A percentile compares a stretch with the other conserved stretches of the same genome.
phyloP scores from a whole-genome alignment of 2,888 invertebrate genomes.

The Acronicta alni region DNA sequence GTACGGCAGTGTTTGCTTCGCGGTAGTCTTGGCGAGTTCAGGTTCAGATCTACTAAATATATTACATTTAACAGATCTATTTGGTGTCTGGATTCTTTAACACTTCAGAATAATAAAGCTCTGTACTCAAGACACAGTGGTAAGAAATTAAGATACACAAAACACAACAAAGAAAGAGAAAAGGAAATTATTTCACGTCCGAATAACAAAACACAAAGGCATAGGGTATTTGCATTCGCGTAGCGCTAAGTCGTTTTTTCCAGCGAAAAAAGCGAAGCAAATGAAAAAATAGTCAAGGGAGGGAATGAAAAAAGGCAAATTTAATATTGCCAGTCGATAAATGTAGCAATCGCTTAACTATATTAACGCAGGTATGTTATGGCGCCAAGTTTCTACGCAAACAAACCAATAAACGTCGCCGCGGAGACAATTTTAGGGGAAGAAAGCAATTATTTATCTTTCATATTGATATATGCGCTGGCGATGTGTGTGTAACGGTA shows the following conservation, averaged over 20 bases:
- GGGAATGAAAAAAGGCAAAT: slow-evolving; percentile 60
- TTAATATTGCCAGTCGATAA: slow-evolving; percentile 68
- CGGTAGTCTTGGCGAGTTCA: too few relatives aligned
- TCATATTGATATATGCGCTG: slow-evolving; percentile 64
- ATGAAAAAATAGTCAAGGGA: slow-evolving; percentile 47
- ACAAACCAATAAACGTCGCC: slow-evolving; percentile 83
- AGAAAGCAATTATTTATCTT: slow-evolving; percentile 78
- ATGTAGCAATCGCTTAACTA: slow-evolving; percentile 63
- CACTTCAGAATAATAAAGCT: slow-evolving; percentile 9
- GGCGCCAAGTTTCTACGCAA: slow-evolving; percentile 76
- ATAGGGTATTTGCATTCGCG: slow-evolving; percentile 58
- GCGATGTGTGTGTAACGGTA: slow-evolving; percentile 59
- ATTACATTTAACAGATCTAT: too few relatives aligned
- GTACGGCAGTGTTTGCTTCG: too few relatives aligned
- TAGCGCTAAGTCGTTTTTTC: slow-evolving; percentile 57
- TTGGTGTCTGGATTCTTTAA: too few relatives aligned
- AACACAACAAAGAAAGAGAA: slow-evolving; percentile 30
- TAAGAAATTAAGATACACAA: slow-evolving; percentile 28
- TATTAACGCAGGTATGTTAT: slow-evolving; percentile 69
- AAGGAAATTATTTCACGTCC: slow-evolving; percentile 54
- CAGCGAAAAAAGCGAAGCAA: slow-evolving; percentile 45
- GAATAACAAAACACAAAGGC: slow-evolving; percentile 55
- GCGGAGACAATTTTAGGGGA: slow-evolving; percentile 74
- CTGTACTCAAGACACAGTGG: slow-evolving; percentile 20
- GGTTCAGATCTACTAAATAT: too few relatives aligned